These are phyloP conservation scores for Phalacrocorax brasilianus DNA, from an alignment of 2,113 vertebrate genomes.

Conservation along the genomic window DNA sequence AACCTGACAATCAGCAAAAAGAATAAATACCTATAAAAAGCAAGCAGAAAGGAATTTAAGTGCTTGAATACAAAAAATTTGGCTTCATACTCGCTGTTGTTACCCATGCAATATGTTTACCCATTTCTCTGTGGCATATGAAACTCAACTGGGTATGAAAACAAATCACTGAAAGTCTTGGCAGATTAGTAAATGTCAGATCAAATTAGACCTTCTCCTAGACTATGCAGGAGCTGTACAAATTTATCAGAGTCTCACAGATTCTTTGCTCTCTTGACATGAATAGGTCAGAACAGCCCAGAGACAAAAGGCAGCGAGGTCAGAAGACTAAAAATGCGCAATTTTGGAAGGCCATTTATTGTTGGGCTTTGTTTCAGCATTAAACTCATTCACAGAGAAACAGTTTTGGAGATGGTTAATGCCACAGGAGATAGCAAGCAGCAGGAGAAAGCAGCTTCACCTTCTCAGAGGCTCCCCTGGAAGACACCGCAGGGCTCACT, in stretches of 20 bases:
- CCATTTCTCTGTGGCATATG: background rate
- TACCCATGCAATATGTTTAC: background rate
- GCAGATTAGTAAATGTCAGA: constrained; percentile 37
- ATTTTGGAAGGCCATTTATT: background rate
- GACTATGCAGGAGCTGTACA: background rate
- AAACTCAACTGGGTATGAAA: constrained; percentile 16
- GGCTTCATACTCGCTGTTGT: background rate
- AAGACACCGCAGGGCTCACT: background rate
- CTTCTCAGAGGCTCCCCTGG: background rate
- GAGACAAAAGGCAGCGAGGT: background rate
- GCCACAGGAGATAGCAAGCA: background rate
- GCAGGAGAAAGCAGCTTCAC: background rate
- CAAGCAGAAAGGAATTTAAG: background rate
- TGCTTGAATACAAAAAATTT: background rate
- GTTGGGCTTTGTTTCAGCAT: background rate
- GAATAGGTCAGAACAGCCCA: constrained; percentile 15
- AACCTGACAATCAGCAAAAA: background rate
- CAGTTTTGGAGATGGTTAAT: background rate
- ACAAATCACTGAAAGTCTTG: constrained; percentile 32
- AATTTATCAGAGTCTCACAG: constrained; percentile 10
- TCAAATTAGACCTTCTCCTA: constrained; percentile 14
- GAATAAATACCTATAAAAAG: background rate
- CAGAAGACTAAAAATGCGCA: background rate
- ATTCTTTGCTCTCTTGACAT: constrained; percentile 22
- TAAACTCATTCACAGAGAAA: background rate